Percentiles rank a stretch among this genome's conserved stretches.
phyloP scores from a whole-genome alignment of 2,888 invertebrate genomes.

The Erebia ligea region DNA sequence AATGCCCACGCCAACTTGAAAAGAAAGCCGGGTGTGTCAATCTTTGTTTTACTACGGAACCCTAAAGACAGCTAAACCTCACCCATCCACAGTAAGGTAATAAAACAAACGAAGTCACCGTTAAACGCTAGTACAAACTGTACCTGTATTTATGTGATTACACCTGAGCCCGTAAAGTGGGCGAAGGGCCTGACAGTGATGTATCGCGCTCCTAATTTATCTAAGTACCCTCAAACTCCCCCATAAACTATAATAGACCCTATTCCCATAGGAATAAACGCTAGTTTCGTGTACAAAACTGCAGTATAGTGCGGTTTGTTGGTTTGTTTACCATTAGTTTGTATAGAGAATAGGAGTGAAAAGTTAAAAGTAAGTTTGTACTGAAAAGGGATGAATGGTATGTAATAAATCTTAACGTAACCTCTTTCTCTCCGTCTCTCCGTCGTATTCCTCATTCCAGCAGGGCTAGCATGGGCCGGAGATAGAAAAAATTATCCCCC shows the following conservation, averaged over 20 bases:
- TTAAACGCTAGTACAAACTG: neutral
- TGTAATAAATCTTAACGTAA: conserved; percentile 1
- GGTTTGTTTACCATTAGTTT: conserved; percentile 2
- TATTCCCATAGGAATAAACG: neutral
- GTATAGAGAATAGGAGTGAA: conserved; percentile 5
- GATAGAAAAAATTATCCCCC: no score
- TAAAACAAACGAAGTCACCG: neutral
- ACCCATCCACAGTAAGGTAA: no score
- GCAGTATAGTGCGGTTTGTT: neutral
- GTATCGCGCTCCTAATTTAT: conserved; percentile 14
- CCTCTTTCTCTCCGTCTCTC: no score
- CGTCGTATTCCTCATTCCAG: no score
- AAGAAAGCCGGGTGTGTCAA: no score
- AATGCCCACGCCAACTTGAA: no score
- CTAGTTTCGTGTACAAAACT: neutral
- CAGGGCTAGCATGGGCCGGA: no score
- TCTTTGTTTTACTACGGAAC: no score
- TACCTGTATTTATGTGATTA: conserved; percentile 9
- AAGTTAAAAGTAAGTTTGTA: conserved; percentile 12
- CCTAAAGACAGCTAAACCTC: no score
- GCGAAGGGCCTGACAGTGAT: conserved; percentile 11
- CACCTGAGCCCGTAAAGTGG: conserved; percentile 11
- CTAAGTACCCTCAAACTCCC: neutral
- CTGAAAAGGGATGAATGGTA: neutral
- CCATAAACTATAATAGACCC: neutral